Percentiles rank a stretch among this genome's conserved stretches.
These are phyloP conservation scores for Pluvialis apricaria DNA, from an alignment of 2,113 vertebrate species.

Conservation along the genomic window DNA sequence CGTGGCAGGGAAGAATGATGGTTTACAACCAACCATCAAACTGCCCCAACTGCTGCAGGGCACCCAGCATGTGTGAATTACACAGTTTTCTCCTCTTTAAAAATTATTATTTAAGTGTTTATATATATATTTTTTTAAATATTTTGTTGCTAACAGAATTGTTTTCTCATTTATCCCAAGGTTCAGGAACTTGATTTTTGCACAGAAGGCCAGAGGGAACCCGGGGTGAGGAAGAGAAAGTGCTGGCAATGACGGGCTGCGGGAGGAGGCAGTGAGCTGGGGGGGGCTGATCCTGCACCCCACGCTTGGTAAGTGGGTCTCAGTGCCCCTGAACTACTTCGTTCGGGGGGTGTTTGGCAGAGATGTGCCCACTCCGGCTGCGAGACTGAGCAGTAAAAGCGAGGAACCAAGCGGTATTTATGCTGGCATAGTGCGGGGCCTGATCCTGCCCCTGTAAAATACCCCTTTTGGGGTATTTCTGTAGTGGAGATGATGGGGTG, in stretches of 20 bases:
- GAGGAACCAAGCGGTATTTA: neutral
- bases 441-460: neutral
- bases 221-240: accelerated
- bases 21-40: neutral
- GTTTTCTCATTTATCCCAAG: neutral
- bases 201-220: neutral
- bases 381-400: neutral
- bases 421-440: accelerated
- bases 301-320: neutral
- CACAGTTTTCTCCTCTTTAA: neutral
- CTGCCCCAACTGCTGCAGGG: neutral
- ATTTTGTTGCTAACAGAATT: neutral
- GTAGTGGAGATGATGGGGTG: neutral
- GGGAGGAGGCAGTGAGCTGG: neutral
- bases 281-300: neutral
- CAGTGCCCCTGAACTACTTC: neutral
- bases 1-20: accelerated
- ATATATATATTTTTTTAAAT: neutral
- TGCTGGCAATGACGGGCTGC: accelerated
- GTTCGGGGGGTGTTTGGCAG: accelerated
- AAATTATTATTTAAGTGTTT: neutral
- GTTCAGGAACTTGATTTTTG: neutral
- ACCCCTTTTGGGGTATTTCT: neutral
- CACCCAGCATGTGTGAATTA: neutral
- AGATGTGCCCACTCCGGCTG: accelerated